Evolutionary conservation across 2,888 invertebrate species (phyloP).

Genomic region (Eretmocerus hayati): DNA sequence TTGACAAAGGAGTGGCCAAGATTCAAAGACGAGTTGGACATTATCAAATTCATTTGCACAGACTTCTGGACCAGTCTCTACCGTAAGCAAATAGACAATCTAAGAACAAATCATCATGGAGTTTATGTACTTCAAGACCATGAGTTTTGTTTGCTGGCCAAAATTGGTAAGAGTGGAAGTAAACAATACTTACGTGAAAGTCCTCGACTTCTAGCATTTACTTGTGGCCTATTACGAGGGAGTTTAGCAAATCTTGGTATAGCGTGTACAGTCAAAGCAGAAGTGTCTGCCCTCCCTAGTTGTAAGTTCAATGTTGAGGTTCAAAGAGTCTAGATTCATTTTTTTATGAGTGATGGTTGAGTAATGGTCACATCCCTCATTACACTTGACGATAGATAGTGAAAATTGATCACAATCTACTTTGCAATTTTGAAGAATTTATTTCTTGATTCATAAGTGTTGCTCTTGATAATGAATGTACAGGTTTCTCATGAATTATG

Average conservation of each 20-base stretch:
- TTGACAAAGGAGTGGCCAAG: conserved; percentile 86
- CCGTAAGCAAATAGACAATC: conserved; percentile 96
- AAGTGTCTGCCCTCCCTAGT: conserved; percentile 85
- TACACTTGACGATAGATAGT: too few relatives aligned
- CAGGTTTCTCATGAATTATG: too few relatives aligned
- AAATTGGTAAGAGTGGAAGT: conserved; percentile 67
- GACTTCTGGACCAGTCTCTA: conserved; percentile 98
- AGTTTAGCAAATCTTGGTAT: conserved; percentile 92
- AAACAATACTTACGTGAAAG: conserved; percentile 89
- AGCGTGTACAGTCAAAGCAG: conserved; percentile 89
- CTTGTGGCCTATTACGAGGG: conserved; percentile 92
- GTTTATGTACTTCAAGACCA: conserved; percentile 97
- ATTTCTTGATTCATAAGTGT: too few relatives aligned
- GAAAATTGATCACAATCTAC: too few relatives aligned
- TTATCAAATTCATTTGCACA: conserved; percentile 97
- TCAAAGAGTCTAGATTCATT: conserved; percentile 52
- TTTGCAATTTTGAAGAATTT: too few relatives aligned
- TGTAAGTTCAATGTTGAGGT: conserved; percentile 91
- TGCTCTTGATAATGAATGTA: too few relatives aligned
- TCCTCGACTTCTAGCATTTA: conserved; percentile 87
- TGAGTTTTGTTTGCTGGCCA: conserved; percentile 82
- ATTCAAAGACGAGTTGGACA: conserved; percentile 95
- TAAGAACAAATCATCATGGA: conserved; percentile 95
- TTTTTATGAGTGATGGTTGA: too few relatives aligned
- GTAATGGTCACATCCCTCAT: too few relatives aligned